Evolutionary conservation across 2,888 invertebrate species (phyloP).

Genomic region (Leucania comma): DNA sequence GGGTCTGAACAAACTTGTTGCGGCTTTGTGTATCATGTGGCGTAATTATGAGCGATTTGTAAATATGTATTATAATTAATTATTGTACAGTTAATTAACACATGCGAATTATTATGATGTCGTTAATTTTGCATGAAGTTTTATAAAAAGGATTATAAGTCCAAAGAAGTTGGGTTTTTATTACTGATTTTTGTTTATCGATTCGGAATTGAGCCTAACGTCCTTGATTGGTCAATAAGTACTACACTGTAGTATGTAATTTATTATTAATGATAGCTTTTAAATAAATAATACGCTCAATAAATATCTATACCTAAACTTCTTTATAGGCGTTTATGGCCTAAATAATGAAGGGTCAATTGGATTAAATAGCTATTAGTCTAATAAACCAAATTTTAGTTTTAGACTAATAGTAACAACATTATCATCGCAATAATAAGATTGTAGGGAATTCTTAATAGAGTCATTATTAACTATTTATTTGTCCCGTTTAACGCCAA

Average conservation of each 20-base stretch:
- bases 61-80: constrained; percentile 25
- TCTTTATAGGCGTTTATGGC: neutral
- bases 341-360: neutral
- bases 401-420: constrained; percentile 3
- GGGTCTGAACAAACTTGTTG: constrained; percentile 44
- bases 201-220: neutral
- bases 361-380: constrained; percentile 1
- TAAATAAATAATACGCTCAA: neutral
- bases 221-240: neutral
- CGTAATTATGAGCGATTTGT: constrained; percentile 30
- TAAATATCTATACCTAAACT: neutral
- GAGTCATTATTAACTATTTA: constrained; percentile 49
- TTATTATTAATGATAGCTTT: neutral
- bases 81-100: constrained; percentile 39
- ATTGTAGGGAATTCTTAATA: constrained; percentile 25
- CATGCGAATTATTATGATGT: constrained; percentile 44
- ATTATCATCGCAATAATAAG: constrained; percentile 31
- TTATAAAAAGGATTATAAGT: neutral
- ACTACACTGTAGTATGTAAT: neutral
- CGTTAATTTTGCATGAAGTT: constrained; percentile 4
- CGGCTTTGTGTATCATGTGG: constrained; percentile 42
- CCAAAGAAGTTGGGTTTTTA: neutral
- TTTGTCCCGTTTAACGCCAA: constrained; percentile 30
- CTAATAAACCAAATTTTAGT: constrained; percentile 3
- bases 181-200: neutral